Evolutionary conservation across 2,113 vertebrate genomes (phyloP), one percentile per base, ranked within the genome.

Genomic region (Sebastes fasciatus): DNA sequence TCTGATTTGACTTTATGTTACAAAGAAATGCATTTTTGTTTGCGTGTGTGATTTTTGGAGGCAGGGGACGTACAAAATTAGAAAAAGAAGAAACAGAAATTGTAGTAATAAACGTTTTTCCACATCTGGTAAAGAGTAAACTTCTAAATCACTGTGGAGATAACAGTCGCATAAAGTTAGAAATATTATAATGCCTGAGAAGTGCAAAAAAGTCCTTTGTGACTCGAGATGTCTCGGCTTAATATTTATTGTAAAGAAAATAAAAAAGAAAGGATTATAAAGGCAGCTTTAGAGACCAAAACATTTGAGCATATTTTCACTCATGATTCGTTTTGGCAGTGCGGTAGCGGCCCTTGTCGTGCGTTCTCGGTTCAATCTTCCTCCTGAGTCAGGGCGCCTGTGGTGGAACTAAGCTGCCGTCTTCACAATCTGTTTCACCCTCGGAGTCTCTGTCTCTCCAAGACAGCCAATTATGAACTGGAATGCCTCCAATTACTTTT

Each of bases 361-460:
- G 26, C 55, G 46, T 64, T 63, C 74, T 63, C 74, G 57, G 69
- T 57, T 65, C 57, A 63, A 23, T 83, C 23, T 62, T 70, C 51
- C 60, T 71, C 64, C 52, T 61, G 62, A 83, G 66, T 80, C 52
- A 49, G 17, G 21, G 19, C 23, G 63, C 77, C 58, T 71, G 80
- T 66, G 73, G 77, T 63, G 65, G 66, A 78, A 81, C 63, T 60
- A 65, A 69, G 72, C 76, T 74, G 64, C 63, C 55, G 80, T 4
- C 48, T 23, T 77, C 58, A 74, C 58, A 74, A 80, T 85, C 71
- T 65, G 64, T 79, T 77, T 78, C 72, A 45, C 68, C 52, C 60
- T 12, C 21, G 14, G 67, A 87, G 73, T 51, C 78, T 34, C 80
- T 34, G 65, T 65, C 16, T 60, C 49, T 68, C 57, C 40, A 48